phyloP scores from a whole-genome alignment of 2,888 invertebrate species.

The Cecidostiba fungosa region DNA sequence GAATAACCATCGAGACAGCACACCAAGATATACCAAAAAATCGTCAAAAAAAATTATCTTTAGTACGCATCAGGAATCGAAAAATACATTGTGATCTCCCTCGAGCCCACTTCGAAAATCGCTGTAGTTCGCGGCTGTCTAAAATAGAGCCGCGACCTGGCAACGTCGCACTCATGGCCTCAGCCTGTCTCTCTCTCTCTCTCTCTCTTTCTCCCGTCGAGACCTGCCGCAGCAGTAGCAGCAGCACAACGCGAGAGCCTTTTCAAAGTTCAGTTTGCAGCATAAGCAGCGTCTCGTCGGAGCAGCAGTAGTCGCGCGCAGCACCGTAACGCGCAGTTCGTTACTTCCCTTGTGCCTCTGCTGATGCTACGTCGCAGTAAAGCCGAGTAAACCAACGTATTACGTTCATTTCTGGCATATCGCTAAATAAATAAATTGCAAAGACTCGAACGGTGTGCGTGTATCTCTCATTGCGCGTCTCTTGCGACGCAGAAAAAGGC shows the following conservation, averaged over 20 bases:
- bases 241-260: conserved; percentile 1
- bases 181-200: conserved; percentile 41
- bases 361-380: conserved; percentile 1
- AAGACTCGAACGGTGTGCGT: neutral
- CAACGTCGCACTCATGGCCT: conserved; percentile 46
- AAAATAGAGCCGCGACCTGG: conserved; percentile 51
- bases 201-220: conserved; percentile 5
- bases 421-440: conserved; percentile 7
- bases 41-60: neutral
- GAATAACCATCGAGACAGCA: neutral
- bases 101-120: conserved; percentile 54
- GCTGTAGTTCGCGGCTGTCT: conserved; percentile 54
- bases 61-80: neutral
- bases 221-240: conserved; percentile 27
- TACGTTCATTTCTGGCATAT: neutral
- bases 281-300: conserved; percentile 12
- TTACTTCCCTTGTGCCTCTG: neutral
- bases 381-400: neutral
- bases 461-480: neutral
- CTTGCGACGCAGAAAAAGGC: neutral
- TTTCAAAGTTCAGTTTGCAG: conserved; percentile 54
- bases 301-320: conserved; percentile 12
- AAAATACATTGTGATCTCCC: conserved; percentile 15
- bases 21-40: neutral
- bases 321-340: neutral